Conservation (phyloP, 2,888 invertebrate species). For the Drosophila buzzatii region DNA sequence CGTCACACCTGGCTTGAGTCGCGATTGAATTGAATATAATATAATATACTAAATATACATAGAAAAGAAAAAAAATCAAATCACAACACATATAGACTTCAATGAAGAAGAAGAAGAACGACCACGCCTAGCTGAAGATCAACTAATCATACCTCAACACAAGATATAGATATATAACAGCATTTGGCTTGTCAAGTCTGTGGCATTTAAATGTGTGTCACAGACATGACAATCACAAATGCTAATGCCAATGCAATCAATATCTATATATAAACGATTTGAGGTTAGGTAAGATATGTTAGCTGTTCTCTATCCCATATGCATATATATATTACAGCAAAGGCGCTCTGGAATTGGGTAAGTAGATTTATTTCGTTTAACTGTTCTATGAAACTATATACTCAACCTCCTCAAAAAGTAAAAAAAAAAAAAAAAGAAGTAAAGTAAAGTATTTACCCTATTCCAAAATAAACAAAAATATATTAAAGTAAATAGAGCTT, state of each 20-base stretch:
- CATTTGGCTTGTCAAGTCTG: slow-evolving; percentile 66
- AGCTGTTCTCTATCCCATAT: slow-evolving; percentile 47
- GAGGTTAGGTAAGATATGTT: slow-evolving; percentile 76
- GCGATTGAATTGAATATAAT: slow-evolving; percentile 78
- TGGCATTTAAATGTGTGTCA: slow-evolving; percentile 53
- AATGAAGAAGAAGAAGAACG: slow-evolving; percentile 23
- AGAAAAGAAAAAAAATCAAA: slow-evolving; percentile 40
- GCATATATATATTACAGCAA: slow-evolving; percentile 62
- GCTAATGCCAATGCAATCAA: slow-evolving; percentile 17
- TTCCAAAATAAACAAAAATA: not conserved
- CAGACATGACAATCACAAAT: slow-evolving; percentile 69
- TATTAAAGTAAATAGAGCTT: not conserved
- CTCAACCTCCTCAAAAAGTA: slow-evolving; percentile 10
- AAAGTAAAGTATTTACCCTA: slow-evolving; percentile 1
- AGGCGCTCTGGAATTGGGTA: slow-evolving; percentile 47
- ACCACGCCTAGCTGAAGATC: slow-evolving; percentile 29
- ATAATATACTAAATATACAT: slow-evolving; percentile 3
- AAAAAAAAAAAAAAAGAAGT: not conserved
- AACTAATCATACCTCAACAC: slow-evolving; percentile 38
- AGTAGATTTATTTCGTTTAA: slow-evolving; percentile 62
- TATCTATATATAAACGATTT: slow-evolving; percentile 10
- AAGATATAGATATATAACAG: not conserved
- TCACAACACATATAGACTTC: slow-evolving; percentile 68
- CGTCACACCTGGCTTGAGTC: slow-evolving; percentile 81
- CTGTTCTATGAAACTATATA: slow-evolving; percentile 33